Evolutionary conservation across 1,140 invertebrate genomes (phyloP), one percentile per base, ranked within the genome.

Genomic region (Anadara kagoshimensis): DNA sequence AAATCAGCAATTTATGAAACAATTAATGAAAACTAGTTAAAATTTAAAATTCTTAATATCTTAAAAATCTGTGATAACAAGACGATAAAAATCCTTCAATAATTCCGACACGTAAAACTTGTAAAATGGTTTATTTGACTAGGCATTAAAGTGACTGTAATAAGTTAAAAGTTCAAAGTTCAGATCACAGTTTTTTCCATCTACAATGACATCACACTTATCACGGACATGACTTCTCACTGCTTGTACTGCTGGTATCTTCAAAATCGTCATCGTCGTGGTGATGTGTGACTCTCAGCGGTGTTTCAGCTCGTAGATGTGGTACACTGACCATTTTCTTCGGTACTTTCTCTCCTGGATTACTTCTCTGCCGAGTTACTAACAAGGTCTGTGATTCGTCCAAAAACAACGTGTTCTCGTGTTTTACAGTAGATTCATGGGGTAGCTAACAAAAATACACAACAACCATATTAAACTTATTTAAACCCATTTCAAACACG

Each of bases 351-450:
- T 62, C 24, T 43, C 22, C 29, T 5, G 49, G 22, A n/a, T 58
- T 45, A 11, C 43, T 24, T 26, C 69, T n/a, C 24, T 70, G 45
- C 12, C 49, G 24, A 59, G 66, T 49, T 0, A 45, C 51, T 24
- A 63, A 62, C 54, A 43, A 64, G 1, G 63, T 53, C 22, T 66
- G 47, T 18, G 58, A 61, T 12, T 71, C 65, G 10, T 56, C 57
- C 22, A 57, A 44, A 29, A 73, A 57, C 14, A 51, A 53, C 14
- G 14, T 18, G 11, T 56, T 94, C 82, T 97, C 94, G 86, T 98
- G 97, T 22, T 95, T 95, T 0, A 99, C 97, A 7, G 97, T 99
- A n/a, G 96, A 97, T 91, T 99, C 98, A 88, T 99, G 98, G 0
- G 97, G 97, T 94, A 99, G 95, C 93, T 94, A 75, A 41, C n/a